Evolutionary conservation across 2,888 invertebrate species (phyloP), one percentile per base, ranked within the genome.

Genomic region (Hydroisotoma schaefferi): DNA sequence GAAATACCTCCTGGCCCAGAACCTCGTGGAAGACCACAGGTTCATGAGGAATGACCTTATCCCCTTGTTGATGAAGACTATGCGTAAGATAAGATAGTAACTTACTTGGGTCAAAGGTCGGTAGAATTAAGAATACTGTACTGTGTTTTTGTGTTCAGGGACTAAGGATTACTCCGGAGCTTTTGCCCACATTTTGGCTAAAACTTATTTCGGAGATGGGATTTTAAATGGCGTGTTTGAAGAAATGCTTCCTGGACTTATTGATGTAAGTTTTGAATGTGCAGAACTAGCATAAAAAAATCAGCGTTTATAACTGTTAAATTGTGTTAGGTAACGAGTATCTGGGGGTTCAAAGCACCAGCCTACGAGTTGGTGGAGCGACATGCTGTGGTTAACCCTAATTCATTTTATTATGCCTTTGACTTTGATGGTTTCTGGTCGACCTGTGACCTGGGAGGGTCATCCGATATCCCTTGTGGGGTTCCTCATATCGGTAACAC

Each of bases 391-490:
- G 25, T 68, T 12, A 65, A 68, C 29, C 57, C 57, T 8, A 65
- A 65, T 10, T 62, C 67, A 0, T 68, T 49, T 29, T 68, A 65
- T n/a, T 68, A 65, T 43, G 59, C 65, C 8, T 68, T 68, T 26
- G 65, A 68, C 27, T 64, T 65, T 27, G 51, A 38, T 26, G 67
- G 67, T 6, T 33, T 60, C n/a, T 63, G 58, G 49, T 61, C 67
- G 1, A 65, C 60, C 2, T 65, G 52, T 40, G 63, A 59, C 12
- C 27, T 68, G 10, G 57, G 60, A 28, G 40, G 27, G 23, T 10
- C 37, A 2, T 12, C 22, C 1, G 48, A 61, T 10, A 51, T 67
- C 38, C 57, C 61, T 0, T 57, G 63, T 23, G 59, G 55, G 48
- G 25, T 38, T 15, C 20, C 23, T 53, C 44, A 51, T 25, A 20